A percentile compares a stretch with the other conserved stretches of the same genome.
These are phyloP conservation scores for Danio albolineatus DNA, from an alignment of 2,797 vertebrate genomes.

Conservation along the genomic window DNA sequence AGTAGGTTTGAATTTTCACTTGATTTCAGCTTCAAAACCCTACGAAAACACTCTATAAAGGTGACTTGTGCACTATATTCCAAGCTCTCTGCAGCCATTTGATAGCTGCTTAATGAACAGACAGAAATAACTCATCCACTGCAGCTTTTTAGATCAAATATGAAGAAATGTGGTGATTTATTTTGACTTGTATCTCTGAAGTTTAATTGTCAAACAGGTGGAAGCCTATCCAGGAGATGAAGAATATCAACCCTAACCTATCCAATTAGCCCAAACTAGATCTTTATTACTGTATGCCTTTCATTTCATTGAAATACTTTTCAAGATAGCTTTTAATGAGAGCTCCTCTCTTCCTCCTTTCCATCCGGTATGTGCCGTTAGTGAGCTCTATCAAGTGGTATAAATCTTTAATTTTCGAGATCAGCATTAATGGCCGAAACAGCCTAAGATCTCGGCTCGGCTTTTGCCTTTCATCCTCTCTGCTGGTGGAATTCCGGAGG, in stretches of 20 bases:
- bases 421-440: constrained; percentile 86
- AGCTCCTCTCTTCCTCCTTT: constrained; percentile 62
- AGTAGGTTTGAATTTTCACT: not conserved
- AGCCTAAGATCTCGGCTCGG: constrained; percentile 82
- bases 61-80: not conserved
- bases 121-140: not conserved
- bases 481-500: constrained; percentile 78
- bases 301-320: constrained; percentile 78
- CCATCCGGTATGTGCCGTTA: constrained; percentile 69
- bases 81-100: not conserved
- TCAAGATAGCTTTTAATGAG: constrained; percentile 77
- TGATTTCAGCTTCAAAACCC: not conserved
- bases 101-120: not conserved
- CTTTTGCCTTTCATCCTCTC: constrained; percentile 80
- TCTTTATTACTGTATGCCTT: constrained; percentile 83
- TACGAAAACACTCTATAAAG: not conserved
- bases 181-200: not conserved
- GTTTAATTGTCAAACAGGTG: constrained; percentile 57
- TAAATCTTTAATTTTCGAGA: constrained; percentile 93
- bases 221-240: constrained; percentile 86
- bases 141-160: constrained; percentile 9
- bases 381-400: constrained; percentile 82
- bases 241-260: constrained; percentile 14
- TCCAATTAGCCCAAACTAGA: constrained; percentile 88
- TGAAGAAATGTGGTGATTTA: not conserved